Percentiles rank a stretch among this genome's conserved stretches.
Conservation (phyloP, 2,797 vertebrate genomes). For the Kryptopterus vitreolus region DNA sequence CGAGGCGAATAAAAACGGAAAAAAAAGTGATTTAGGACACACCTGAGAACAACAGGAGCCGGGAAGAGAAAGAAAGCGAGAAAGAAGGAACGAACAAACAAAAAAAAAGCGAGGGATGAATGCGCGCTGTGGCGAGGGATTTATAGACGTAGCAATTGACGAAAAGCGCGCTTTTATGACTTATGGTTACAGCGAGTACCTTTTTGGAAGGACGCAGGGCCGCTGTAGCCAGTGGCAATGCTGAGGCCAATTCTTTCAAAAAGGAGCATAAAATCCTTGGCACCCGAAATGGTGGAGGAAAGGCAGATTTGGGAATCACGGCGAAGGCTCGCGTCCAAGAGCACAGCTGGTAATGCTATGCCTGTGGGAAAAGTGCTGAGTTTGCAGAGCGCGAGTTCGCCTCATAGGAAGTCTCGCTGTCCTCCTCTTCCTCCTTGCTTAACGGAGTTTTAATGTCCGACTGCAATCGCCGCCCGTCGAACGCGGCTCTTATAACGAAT, state of each 20-base stretch:
- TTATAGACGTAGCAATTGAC: conserved; percentile 9
- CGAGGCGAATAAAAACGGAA: conserved; percentile 32
- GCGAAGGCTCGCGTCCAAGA: conserved; percentile 54
- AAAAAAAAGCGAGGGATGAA: conserved; percentile 32
- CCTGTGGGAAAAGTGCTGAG: conserved; percentile 54
- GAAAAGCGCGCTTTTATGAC: conserved; percentile 1
- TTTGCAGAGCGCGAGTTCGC: conserved; percentile 34
- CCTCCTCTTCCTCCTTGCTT: neutral
- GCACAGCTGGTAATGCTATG: conserved; percentile 63
- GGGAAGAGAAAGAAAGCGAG: too few species aligned
- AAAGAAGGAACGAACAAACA: neutral
- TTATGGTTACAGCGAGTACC: neutral
- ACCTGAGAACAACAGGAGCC: conserved; percentile 43
- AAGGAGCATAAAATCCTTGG: conserved; percentile 55
- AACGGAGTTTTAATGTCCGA: neutral
- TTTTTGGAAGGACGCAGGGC: conserved; percentile 14
- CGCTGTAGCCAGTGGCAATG: conserved; percentile 38
- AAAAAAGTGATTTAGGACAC: conserved; percentile 52
- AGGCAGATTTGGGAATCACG: conserved; percentile 58
- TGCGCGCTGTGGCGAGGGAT: neutral
- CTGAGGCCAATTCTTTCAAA: conserved; percentile 34
- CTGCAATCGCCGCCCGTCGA: neutral
- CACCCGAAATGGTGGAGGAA: conserved; percentile 56
- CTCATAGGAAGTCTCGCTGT: conserved; percentile 36
- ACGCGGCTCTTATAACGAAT: neutral